Percentiles rank a stretch among this genome's conserved stretches.
phyloP scores from a whole-genome alignment of 1,140 invertebrate species.

The Drosophila pseudoananassae region DNA sequence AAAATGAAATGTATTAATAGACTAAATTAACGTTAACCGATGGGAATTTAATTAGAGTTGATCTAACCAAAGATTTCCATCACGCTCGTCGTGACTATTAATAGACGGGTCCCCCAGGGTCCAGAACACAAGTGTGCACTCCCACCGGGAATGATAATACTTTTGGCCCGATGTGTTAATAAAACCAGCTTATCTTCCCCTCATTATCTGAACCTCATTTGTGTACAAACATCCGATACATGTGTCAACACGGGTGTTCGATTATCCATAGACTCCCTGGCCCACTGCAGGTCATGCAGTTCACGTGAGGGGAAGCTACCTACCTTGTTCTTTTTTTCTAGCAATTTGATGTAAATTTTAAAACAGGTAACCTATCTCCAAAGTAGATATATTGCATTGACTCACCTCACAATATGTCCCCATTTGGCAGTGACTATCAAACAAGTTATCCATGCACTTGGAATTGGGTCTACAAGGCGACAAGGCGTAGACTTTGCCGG shows the following conservation, averaged over 20 bases:
- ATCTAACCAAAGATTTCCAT: constrained; percentile 34
- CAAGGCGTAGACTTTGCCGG: constrained; percentile 4
- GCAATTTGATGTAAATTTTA: constrained; percentile 4
- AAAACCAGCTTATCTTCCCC: constrained; percentile 43
- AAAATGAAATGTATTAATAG: constrained; percentile 31
- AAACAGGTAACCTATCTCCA: constrained; percentile 4
- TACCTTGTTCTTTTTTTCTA: constrained; percentile 7
- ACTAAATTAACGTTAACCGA: constrained; percentile 41
- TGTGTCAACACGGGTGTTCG: constrained; percentile 41
- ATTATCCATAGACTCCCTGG: constrained; percentile 14
- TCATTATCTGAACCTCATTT: constrained; percentile 43
- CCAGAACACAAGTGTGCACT: constrained; percentile 27
- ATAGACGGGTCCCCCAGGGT: constrained; percentile 21
- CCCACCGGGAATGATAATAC: constrained; percentile 45
- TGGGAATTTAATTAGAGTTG: constrained; percentile 41
- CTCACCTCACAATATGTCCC: constrained; percentile 21
- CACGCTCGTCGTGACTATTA: constrained; percentile 16
- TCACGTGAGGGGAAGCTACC: constrained; percentile 14
- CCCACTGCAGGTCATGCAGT: constrained; percentile 14
- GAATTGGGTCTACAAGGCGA: constrained; percentile 2
- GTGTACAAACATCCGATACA: constrained; percentile 42
- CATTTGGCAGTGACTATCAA: background rate
- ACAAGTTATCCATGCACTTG: constrained; percentile 17
- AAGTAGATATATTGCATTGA: background rate
- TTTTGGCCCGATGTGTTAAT: constrained; percentile 47